Evolutionary conservation across 1,140 invertebrate species (phyloP).

Genomic region (Pseudomyrmex cubaensis): DNA sequence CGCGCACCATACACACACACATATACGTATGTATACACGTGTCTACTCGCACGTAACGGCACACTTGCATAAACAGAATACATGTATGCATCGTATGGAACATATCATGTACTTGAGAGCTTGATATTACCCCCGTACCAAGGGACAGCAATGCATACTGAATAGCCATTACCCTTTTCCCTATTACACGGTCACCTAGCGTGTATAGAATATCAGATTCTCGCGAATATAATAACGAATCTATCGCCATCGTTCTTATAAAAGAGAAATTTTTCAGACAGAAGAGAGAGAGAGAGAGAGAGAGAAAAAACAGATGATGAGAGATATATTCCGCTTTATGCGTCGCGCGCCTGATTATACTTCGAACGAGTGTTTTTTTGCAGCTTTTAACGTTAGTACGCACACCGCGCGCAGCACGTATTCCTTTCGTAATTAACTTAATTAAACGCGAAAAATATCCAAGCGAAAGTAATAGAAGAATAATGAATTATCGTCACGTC

Average conservation of each 20-base stretch:
- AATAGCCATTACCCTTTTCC: constrained; percentile 81
- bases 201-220: constrained; percentile 80
- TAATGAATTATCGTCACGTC: not conserved
- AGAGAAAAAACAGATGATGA: not conserved
- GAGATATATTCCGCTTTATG: not conserved
- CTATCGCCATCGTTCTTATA: constrained; percentile 73
- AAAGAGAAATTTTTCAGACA: constrained; percentile 47
- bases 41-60: constrained; percentile 59
- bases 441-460: constrained; percentile 13
- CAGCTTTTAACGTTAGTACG: not conserved
- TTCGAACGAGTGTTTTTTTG: not conserved
- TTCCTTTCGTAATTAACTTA: not conserved
- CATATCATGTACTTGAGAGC: constrained; percentile 79
- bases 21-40: constrained; percentile 54
- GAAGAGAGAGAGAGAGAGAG: not conserved
- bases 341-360: not conserved
- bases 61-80: constrained; percentile 35
- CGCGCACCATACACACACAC: constrained; percentile 29
- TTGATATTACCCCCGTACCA: constrained; percentile 79
- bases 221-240: constrained; percentile 80
- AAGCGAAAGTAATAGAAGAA: not conserved
- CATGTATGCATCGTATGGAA: constrained; percentile 62
- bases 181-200: constrained; percentile 82
- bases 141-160: constrained; percentile 84
- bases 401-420: not conserved